Evolutionary conservation across 1,140 invertebrate species (phyloP).

Genomic region (Cryptotermes secundus): DNA sequence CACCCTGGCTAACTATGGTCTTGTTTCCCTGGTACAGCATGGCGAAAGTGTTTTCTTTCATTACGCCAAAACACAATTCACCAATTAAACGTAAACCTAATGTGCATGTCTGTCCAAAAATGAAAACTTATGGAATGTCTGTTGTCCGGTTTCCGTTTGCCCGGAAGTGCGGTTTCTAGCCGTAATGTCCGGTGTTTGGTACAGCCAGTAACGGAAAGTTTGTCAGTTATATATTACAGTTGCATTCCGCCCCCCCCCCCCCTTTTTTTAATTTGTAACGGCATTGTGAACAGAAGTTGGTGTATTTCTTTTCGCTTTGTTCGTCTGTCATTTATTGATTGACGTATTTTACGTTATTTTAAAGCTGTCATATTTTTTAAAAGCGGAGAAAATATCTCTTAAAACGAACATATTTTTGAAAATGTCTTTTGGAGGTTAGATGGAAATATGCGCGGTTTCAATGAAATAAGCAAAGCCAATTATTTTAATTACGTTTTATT

Average conservation of each 20-base stretch:
- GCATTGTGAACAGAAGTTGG: too few relatives aligned
- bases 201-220: background rate
- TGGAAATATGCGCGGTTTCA: too few relatives aligned
- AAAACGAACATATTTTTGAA: too few relatives aligned
- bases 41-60: constrained; percentile 19
- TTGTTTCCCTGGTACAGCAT: constrained; percentile 15
- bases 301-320: too few relatives aligned
- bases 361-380: too few relatives aligned
- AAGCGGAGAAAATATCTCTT: too few relatives aligned
- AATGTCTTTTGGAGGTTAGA: too few relatives aligned
- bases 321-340: too few relatives aligned
- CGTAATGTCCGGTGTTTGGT: background rate
- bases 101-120: background rate
- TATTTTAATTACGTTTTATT: too few relatives aligned
- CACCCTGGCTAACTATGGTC: background rate
- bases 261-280: background rate
- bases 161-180: background rate
- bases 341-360: too few relatives aligned
- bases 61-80: background rate
- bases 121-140: background rate
- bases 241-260: background rate
- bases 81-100: background rate
- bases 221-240: background rate
- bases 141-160: background rate
- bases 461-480: too few relatives aligned